Evolutionary conservation across 2,888 invertebrate genomes (phyloP).

Genomic region (Eupithecia dodoneata): DNA sequence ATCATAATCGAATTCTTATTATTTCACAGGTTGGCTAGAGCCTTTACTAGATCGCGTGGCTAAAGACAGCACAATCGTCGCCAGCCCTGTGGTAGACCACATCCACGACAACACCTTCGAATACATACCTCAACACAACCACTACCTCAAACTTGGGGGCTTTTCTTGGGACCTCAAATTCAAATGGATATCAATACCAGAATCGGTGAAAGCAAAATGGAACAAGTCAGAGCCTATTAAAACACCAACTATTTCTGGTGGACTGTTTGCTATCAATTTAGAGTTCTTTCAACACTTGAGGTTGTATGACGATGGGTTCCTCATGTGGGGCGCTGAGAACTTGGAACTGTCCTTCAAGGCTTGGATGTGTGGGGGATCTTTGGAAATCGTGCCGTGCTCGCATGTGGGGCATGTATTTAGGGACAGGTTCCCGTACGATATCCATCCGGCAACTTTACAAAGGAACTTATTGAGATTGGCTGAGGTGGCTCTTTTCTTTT

Average conservation of each 20-base stretch:
- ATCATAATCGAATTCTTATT: slow-evolving; percentile 20
- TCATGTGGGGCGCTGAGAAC: slow-evolving; percentile 99
- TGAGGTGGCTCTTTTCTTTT: slow-evolving; percentile 77
- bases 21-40: slow-evolving; percentile 91
- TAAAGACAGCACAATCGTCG: slow-evolving; percentile 89
- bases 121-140: slow-evolving; percentile 90
- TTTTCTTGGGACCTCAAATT: slow-evolving; percentile 96
- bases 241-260: slow-evolving; percentile 99
- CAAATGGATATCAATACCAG: slow-evolving; percentile 97
- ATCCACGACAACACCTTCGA: slow-evolving; percentile 95
- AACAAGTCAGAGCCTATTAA: slow-evolving; percentile 92
- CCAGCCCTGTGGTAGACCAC: slow-evolving; percentile 96
- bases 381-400: slow-evolving; percentile 99
- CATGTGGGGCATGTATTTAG: slow-evolving; percentile 99
- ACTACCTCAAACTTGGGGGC: slow-evolving; percentile 92
- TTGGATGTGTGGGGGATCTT: slow-evolving; percentile 99
- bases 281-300: slow-evolving; percentile 93
- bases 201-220: slow-evolving; percentile 89
- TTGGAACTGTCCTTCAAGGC: slow-evolving; percentile 98
- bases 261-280: slow-evolving; percentile 96
- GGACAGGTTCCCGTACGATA: slow-evolving; percentile 96
- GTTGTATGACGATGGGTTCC: slow-evolving; percentile 98
- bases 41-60: slow-evolving; percentile 93
- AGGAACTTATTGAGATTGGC: slow-evolving; percentile 97
- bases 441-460: slow-evolving; percentile 93